Base-by-base conservation (phyloP, 2,888 invertebrate species). In the Smittia sp. region DNA sequence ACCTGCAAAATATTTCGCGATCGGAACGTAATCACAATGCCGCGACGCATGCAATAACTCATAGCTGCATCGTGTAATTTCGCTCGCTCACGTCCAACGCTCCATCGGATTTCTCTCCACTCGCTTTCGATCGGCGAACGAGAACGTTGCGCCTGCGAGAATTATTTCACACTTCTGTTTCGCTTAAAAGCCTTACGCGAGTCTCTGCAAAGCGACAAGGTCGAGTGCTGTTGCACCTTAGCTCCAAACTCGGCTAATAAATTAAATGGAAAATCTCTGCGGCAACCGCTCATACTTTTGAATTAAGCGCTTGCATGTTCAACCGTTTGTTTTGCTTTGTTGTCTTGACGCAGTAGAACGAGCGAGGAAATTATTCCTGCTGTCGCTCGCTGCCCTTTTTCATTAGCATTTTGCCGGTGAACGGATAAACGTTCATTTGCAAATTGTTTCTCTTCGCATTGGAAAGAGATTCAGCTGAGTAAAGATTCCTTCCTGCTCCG, bases 1-100 rank as follows among this genome's bases (percentile, higher is more conserved):
- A 72, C 72, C 72, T 62, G 63, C 63, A 11, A 25, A 63, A 58
- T 58, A n/a, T 46, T 46, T 46, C 63, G 25, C 63, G 63, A 63
- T 63, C 22, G 58, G 58, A 58, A 58, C 63, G 20, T 63, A 63
- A 63, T 63, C 27, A 63, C 63, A 63, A 63, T 63, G 63, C 63
- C 2, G 63, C 27, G n/a, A 63, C 27, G n/a, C n/a, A 27, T 13
- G 63, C 63, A 63, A 63, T 63, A 63, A 63, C 22, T 63, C 63
- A 63, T 63, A 63, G 63, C 27, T 63, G 18, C n/a, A 63, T 63
- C 27, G 9, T 63, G 15, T 63, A 27, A 63, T 27, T 63, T 63
- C 58, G 7, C 58, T 22, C 58, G 4, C 27, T 63, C 58, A 58
- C 15, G 63, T 25, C 63, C 63, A 63, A 9, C 25, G 15, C 39